A percentile compares a stretch with the other conserved stretches of the same genome.
phyloP scores from a whole-genome alignment of 2,888 invertebrate genomes.

The Electrophaes corylata region DNA sequence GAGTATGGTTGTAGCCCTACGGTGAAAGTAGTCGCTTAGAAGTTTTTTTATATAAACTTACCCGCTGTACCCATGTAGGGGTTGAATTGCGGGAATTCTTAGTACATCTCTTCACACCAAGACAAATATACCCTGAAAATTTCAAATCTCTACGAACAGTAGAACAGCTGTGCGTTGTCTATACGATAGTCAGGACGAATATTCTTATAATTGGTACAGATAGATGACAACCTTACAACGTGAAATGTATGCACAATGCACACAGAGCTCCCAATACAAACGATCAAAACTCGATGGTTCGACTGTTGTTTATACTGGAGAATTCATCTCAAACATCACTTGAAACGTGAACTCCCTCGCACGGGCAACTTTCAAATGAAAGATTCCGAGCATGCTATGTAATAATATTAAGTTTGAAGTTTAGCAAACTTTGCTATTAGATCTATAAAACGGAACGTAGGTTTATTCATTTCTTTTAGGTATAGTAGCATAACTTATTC shows the following conservation, averaged over 20 bases:
- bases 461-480: not conserved
- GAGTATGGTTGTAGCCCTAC: too few species aligned
- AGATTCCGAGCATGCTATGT: slow-evolving; percentile 57
- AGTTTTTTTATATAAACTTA: too few species aligned
- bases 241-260: slow-evolving; percentile 18
- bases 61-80: too few species aligned
- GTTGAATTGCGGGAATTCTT: too few species aligned
- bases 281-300: slow-evolving; percentile 44
- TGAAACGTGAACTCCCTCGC: slow-evolving; percentile 36
- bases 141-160: too few species aligned
- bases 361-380: slow-evolving; percentile 70
- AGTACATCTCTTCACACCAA: too few species aligned
- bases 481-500: not conserved
- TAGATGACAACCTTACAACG: too few species aligned
- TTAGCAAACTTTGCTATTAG: slow-evolving; percentile 29
- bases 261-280: slow-evolving; percentile 23
- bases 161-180: too few species aligned
- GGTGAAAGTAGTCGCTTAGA: too few species aligned
- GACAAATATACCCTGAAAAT: too few species aligned
- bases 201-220: too few species aligned
- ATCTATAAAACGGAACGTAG: slow-evolving; percentile 16
- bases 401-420: slow-evolving; percentile 52
- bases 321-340: slow-evolving; percentile 35
- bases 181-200: too few species aligned
- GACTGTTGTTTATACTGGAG: slow-evolving; percentile 51